These are phyloP conservation scores for Pteria penguin DNA, from an alignment of 2,888 invertebrate genomes.

Conservation along the genomic window DNA sequence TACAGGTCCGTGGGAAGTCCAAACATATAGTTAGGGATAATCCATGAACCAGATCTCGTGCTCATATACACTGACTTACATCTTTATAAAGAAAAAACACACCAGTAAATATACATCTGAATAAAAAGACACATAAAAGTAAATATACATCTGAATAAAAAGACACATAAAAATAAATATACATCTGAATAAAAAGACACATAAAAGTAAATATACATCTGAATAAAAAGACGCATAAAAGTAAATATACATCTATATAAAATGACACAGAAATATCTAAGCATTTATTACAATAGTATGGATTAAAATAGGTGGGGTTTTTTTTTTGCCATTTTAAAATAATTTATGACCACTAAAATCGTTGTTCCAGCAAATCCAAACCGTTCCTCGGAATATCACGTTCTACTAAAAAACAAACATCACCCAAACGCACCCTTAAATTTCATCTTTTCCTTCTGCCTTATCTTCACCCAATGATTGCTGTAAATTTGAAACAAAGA, in stretches of 20 bases:
- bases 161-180: neutral
- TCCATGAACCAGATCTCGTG: slow-evolving; percentile 78
- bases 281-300: no score
- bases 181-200: neutral
- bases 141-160: neutral
- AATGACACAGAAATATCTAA: neutral
- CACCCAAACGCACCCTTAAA: no score
- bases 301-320: no score
- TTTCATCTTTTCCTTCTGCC: no score
- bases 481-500: no score
- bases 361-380: no score
- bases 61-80: slow-evolving; percentile 73
- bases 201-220: neutral
- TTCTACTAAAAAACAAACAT: no score
- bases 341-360: no score
- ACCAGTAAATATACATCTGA: neutral
- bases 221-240: neutral
- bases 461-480: no score
- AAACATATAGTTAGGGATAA: slow-evolving; percentile 76
- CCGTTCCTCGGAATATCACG: no score
- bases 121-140: neutral
- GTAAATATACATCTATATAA: neutral
- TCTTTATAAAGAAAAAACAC: slow-evolving; percentile 51
- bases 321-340: no score
- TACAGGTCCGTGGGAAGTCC: slow-evolving; percentile 74